A percentile compares a stretch with the other conserved stretches of the same genome.
These are phyloP conservation scores for Limnephilus rhombicus DNA, from an alignment of 2,888 invertebrate genomes.

Conservation along the genomic window DNA sequence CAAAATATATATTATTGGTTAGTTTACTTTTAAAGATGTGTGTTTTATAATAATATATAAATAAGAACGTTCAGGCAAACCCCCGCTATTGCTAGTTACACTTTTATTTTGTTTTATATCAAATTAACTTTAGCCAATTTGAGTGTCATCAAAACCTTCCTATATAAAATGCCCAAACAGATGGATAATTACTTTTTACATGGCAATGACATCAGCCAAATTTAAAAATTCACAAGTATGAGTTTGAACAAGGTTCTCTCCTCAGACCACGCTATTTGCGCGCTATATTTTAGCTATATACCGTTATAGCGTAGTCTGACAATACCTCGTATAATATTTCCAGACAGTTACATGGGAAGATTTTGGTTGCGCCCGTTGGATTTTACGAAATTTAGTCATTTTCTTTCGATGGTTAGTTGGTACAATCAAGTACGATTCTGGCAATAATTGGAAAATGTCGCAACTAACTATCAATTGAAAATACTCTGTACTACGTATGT, in stretches of 20 bases:
- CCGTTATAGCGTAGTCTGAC: too few relatives aligned
- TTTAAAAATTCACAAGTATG: too few relatives aligned
- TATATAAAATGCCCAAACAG: neutral
- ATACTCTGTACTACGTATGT: neutral
- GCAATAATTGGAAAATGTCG: neutral
- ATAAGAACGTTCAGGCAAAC: constrained; percentile 20
- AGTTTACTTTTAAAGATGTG: constrained; percentile 42
- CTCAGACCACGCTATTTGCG: too few relatives aligned
- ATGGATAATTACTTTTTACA: neutral
- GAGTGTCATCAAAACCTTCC: neutral
- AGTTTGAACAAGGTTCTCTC: too few relatives aligned
- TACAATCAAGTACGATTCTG: neutral
- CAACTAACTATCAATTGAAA: neutral
- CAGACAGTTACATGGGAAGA: neutral
- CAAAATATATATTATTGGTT: constrained; percentile 54
- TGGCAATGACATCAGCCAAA: neutral
- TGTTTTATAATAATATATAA: constrained; percentile 55
- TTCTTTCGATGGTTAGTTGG: neutral
- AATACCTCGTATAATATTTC: neutral
- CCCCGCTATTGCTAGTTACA: neutral
- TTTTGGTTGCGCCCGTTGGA: neutral
- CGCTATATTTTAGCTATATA: too few relatives aligned
- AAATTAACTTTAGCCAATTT: neutral
- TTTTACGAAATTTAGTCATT: neutral
- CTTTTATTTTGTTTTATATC: neutral